Evolutionary conservation across 2,888 invertebrate genomes (phyloP).

Genomic region (Micropterix aruncella): DNA sequence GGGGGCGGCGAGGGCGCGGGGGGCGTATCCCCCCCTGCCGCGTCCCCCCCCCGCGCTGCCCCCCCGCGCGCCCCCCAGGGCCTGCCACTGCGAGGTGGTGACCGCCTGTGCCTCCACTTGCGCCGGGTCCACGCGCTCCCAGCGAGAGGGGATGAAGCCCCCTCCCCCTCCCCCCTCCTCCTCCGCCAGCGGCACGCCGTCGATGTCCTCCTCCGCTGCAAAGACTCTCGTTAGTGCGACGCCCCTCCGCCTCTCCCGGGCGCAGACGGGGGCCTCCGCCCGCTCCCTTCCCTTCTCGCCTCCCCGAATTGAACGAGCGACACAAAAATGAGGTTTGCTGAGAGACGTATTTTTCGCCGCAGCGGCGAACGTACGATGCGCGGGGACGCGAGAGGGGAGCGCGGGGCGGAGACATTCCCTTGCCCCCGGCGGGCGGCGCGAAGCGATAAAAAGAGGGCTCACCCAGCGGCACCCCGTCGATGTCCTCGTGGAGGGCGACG

Average conservation of each 20-base stretch:
- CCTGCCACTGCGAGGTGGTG: conserved; percentile 82
- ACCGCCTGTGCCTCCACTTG: conserved; percentile 70
- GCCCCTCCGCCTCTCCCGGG: conserved; percentile 9
- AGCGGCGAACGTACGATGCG: too few relatives aligned
- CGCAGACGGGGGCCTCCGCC: conserved; percentile 2
- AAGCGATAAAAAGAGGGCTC: background rate
- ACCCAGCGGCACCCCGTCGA: conserved; percentile 53
- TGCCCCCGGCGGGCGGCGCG: conserved; percentile 6
- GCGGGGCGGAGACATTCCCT: too few relatives aligned
- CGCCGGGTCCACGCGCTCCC: conserved; percentile 92
- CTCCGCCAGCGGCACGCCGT: conserved; percentile 53
- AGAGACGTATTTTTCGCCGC: too few relatives aligned
- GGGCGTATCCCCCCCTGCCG: conserved; percentile 7
- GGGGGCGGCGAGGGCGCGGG: conserved; percentile 12
- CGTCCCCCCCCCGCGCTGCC: conserved; percentile 5
- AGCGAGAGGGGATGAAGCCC: conserved; percentile 82
- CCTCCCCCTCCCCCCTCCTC: conserved; percentile 49
- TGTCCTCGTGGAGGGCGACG: conserved; percentile 38
- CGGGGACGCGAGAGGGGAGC: too few relatives aligned
- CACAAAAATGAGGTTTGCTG: too few relatives aligned
- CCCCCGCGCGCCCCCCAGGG: conserved; percentile 15
- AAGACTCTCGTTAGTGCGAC: conserved; percentile 10
- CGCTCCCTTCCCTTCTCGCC: too few relatives aligned
- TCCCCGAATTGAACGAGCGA: too few relatives aligned
- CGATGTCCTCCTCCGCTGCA: conserved; percentile 60